A percentile compares a stretch with the other conserved stretches of the same genome.
phyloP scores from a whole-genome alignment of 1,140 invertebrate species.

The Lasaia peninsularis region DNA sequence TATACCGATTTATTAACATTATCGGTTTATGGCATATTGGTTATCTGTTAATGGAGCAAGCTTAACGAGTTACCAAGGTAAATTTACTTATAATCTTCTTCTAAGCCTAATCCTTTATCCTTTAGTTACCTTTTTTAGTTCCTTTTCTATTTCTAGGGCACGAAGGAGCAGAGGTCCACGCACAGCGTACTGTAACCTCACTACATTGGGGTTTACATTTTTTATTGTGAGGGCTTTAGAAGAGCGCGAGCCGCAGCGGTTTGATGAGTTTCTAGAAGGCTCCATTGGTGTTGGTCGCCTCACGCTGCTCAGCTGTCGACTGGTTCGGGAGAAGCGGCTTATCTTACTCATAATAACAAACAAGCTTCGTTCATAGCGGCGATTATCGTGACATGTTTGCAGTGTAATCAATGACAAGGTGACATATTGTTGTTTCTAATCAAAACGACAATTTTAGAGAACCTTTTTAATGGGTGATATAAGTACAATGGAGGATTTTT shows the following conservation, averaged over 20 bases:
- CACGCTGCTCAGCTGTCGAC: not conserved
- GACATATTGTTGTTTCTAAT: no score
- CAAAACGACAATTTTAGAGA: no score
- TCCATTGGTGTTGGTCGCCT: not conserved
- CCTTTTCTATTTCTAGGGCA: not conserved
- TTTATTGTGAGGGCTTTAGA: not conserved
- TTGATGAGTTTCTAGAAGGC: not conserved
- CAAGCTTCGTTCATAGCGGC: not conserved
- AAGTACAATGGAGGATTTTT: no score
- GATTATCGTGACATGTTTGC: not conserved
- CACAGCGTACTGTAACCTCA: not conserved
- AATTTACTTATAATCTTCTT: no score
- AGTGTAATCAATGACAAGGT: no score
- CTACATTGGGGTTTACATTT: not conserved
- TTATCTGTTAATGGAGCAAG: no score
- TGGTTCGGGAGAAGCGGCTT: not conserved
- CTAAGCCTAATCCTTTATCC: no score
- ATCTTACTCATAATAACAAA: not conserved
- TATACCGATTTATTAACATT: no score
- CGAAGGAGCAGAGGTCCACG: not conserved
- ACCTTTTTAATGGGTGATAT: no score
- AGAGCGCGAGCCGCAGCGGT: not conserved
- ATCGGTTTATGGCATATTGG: no score
- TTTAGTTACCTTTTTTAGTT: conserved; percentile 5
- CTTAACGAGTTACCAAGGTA: no score